Evolutionary conservation across 2,113 vertebrate genomes (phyloP).

Genomic region (Redunca redunca): DNA sequence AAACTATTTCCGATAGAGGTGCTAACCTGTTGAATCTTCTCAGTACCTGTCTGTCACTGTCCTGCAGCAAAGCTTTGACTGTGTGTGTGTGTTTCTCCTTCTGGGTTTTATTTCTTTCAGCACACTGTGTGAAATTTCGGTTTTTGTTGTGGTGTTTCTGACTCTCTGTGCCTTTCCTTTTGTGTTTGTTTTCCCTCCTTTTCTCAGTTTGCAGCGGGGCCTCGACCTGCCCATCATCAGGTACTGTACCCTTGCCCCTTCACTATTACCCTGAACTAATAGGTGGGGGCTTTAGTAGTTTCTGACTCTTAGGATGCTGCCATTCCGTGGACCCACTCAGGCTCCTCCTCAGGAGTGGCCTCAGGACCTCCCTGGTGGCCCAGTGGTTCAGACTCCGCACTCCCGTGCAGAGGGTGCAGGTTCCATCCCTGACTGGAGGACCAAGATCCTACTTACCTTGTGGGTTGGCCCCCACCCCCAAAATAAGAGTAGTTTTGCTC

Average conservation of each 20-base stretch:
- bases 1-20: background rate
- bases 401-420: background rate
- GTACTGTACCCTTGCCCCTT: constrained; percentile 88
- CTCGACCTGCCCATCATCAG: constrained; percentile 98
- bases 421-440: background rate
- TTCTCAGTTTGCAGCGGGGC: constrained; percentile 97
- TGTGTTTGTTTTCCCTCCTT: constrained; percentile 89
- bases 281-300: constrained; percentile 61
- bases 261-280: constrained; percentile 66
- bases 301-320: constrained; percentile 67
- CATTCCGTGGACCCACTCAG: background rate
- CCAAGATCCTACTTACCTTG: background rate
- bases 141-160: constrained; percentile 85
- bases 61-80: constrained; percentile 78
- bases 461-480: background rate
- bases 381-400: background rate
- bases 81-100: constrained; percentile 50
- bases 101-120: constrained; percentile 78
- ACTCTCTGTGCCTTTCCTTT: constrained; percentile 91
- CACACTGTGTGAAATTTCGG: constrained; percentile 83
- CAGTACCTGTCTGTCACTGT: constrained; percentile 79
- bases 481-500: background rate
- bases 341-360: background rate
- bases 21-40: constrained; percentile 46
- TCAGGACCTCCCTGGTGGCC: background rate